A percentile compares a stretch with the other conserved stretches of the same genome.
These are phyloP conservation scores for Cerceris ruficornis DNA, from an alignment of 2,888 invertebrate species.

Conservation along the genomic window DNA sequence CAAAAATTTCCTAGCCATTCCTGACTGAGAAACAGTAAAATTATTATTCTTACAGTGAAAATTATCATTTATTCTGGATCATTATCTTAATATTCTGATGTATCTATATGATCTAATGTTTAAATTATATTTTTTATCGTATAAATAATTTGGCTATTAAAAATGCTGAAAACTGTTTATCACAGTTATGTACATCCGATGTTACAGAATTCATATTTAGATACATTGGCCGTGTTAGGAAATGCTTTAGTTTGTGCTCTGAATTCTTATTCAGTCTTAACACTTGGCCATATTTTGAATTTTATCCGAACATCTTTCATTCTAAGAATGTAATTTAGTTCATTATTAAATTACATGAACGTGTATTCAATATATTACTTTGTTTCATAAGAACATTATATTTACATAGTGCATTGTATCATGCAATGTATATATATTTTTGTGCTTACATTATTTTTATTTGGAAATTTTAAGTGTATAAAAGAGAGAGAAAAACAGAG, in stretches of 20 bases:
- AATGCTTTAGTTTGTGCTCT: constrained; percentile 34
- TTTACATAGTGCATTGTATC: neutral
- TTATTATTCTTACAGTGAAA: constrained; percentile 40
- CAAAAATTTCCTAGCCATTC: constrained; percentile 47
- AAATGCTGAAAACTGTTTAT: constrained; percentile 27
- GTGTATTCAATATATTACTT: neutral
- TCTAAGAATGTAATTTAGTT: constrained; percentile 4
- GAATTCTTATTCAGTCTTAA: constrained; percentile 29
- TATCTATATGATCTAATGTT: constrained; percentile 49
- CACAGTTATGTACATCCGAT: constrained; percentile 22
- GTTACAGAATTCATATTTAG: constrained; percentile 51
- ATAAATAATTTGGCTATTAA: constrained; percentile 26
- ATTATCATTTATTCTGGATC: constrained; percentile 29
- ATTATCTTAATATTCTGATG: constrained; percentile 51
- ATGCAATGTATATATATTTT: neutral
- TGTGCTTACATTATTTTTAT: constrained; percentile 7
- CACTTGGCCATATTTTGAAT: constrained; percentile 58
- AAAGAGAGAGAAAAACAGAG: constrained; percentile 14
- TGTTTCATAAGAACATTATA: constrained; percentile 1
- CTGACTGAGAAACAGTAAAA: constrained; percentile 28
- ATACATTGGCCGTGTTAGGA: constrained; percentile 58
- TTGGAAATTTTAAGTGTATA: constrained; percentile 4
- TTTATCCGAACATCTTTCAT: constrained; percentile 3
- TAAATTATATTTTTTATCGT: constrained; percentile 25
- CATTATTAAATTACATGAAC: too few species aligned